Conservation (phyloP, 2,113 vertebrate genomes). For the Ictalurus punctatus region DNA sequence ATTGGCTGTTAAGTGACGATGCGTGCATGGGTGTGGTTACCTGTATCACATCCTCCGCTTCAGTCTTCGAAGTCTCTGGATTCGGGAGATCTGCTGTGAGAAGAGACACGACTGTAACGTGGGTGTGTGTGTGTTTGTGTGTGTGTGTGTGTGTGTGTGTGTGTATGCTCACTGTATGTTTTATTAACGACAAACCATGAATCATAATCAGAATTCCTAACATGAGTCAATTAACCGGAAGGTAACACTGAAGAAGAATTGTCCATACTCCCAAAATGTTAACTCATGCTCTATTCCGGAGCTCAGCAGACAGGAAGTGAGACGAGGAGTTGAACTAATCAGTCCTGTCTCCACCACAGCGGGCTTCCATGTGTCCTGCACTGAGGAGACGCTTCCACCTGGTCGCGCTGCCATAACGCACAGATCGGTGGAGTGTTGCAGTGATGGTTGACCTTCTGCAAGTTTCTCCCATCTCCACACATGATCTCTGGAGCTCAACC, state of each 20-base stretch:
- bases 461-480: no score
- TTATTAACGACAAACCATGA: not conserved
- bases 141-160: no score
- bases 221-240: not conserved
- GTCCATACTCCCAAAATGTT: not conserved
- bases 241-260: not conserved
- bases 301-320: not conserved
- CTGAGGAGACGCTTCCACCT: no score
- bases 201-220: no score
- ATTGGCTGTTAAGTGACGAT: not conserved
- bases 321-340: no score
- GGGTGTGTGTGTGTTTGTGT: not conserved
- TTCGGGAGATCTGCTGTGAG: slow-evolving; percentile 53
- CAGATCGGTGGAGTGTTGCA: no score
- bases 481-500: no score
- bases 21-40: slow-evolving; percentile 4
- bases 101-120: not conserved
- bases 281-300: not conserved
- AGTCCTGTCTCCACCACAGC: no score
- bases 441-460: no score
- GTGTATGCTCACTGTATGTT: not conserved
- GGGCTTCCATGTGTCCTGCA: no score
- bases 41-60: slow-evolving; percentile 59
- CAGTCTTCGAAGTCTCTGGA: slow-evolving; percentile 55
- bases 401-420: no score